Percentiles rank a stretch among this genome's conserved stretches.
phyloP scores from a whole-genome alignment of 2,888 invertebrate genomes.

The Heliconius cydno region DNA sequence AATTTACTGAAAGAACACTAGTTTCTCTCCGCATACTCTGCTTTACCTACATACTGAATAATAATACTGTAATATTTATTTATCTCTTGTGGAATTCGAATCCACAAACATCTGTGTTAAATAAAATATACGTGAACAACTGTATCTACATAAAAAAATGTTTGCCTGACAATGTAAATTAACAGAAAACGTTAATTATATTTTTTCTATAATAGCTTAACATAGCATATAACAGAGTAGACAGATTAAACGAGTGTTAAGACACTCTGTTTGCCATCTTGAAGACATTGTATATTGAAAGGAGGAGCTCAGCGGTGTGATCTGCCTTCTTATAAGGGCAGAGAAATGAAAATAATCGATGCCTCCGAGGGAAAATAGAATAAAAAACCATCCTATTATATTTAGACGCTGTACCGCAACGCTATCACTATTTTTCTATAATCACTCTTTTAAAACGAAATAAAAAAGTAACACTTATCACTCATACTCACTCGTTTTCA shows the following conservation, averaged over 20 bases:
- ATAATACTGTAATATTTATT: no score
- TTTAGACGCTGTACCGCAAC: not conserved
- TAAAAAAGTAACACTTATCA: not conserved
- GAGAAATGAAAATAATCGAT: not conserved
- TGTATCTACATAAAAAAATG: no score
- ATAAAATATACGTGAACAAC: no score
- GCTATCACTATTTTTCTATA: not conserved
- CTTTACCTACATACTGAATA: no score
- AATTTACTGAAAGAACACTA: no score
- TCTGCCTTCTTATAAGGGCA: not conserved
- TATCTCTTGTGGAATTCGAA: no score
- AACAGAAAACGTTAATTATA: not conserved
- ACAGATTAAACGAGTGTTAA: not conserved
- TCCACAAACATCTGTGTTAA: no score
- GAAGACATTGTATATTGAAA: not conserved
- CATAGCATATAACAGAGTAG: no score
- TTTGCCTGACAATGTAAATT: no score
- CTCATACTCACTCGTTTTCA: conserved; percentile 11
- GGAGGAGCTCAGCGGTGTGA: not conserved
- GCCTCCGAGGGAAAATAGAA: no score
- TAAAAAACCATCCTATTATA: no score
- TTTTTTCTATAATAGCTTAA: not conserved
- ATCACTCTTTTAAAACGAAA: not conserved
- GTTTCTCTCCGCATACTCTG: no score
- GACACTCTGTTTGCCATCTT: not conserved